A percentile compares a stretch with the other conserved stretches of the same genome.
phyloP scores from a whole-genome alignment of 2,113 vertebrate genomes.

The Tympanuchus pallidicinctus region DNA sequence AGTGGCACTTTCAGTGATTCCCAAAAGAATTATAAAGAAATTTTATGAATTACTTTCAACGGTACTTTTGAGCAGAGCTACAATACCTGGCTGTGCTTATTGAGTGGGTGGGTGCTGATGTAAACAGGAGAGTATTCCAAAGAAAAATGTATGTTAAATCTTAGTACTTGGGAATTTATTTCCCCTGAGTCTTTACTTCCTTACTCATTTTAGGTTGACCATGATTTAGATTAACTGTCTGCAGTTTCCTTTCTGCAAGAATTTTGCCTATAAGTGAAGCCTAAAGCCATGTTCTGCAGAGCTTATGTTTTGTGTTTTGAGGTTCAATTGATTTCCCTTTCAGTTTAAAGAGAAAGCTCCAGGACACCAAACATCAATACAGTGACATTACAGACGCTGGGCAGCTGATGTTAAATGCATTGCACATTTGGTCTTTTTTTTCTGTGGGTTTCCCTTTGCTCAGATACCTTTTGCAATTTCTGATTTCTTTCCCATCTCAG shows the following conservation, averaged over 20 bases:
- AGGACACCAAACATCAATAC: constrained; percentile 63
- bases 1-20: neutral
- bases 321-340: constrained; percentile 50
- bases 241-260: neutral
- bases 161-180: neutral
- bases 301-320: constrained; percentile 30
- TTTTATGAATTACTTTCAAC: neutral
- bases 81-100: neutral
- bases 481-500: neutral
- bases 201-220: neutral
- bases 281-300: constrained; percentile 2
- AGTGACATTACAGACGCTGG: constrained; percentile 53
- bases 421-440: constrained; percentile 37
- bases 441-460: constrained; percentile 27
- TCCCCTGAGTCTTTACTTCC: neutral
- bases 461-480: constrained; percentile 11
- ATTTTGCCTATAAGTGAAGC: neutral
- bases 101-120: neutral
- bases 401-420: constrained; percentile 45
- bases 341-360: constrained; percentile 40
- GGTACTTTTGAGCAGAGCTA: neutral
- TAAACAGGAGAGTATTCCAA: neutral
- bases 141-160: neutral
- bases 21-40: neutral
- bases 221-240: constrained; percentile 23